These are phyloP conservation scores for Uropsilus gracilis DNA, from an alignment of 2,113 vertebrate genomes.

Conservation along the genomic window DNA sequence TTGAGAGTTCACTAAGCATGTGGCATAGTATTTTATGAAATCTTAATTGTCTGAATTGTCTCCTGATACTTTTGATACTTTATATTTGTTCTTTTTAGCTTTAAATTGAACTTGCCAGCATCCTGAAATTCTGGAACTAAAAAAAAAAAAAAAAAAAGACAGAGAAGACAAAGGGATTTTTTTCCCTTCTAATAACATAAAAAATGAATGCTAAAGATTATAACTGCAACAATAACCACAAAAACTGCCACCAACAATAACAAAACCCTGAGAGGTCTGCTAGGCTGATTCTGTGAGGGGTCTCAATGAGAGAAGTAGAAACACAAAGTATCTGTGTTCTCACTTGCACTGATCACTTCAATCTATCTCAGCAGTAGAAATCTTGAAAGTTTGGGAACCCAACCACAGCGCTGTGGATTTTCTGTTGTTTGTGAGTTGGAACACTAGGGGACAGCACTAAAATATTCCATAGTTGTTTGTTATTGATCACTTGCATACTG, in stretches of 20 bases:
- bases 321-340: not conserved
- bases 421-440: constrained; percentile 77
- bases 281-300: not conserved
- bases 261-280: not conserved
- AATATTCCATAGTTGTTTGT: constrained; percentile 70
- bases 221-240: not conserved
- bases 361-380: not conserved
- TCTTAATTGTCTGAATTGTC: not conserved
- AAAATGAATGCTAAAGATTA: not conserved
- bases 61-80: not conserved
- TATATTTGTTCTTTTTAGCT: constrained; percentile 8
- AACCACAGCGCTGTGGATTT: not conserved
- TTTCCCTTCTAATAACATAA: not conserved
- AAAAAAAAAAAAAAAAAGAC: not conserved
- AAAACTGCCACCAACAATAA: not conserved
- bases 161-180: not conserved
- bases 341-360: not conserved
- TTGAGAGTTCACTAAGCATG: not conserved
- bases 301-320: not conserved
- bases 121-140: not conserved
- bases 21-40: not conserved
- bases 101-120: not conserved
- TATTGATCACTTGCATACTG: constrained; percentile 69
- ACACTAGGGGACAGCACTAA: constrained; percentile 85
- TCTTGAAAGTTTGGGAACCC: not conserved